Percentiles rank a stretch among this genome's conserved stretches.
Evolutionary conservation across 2,797 vertebrate species (phyloP).

Genomic region (Lepus oiostolus): DNA sequence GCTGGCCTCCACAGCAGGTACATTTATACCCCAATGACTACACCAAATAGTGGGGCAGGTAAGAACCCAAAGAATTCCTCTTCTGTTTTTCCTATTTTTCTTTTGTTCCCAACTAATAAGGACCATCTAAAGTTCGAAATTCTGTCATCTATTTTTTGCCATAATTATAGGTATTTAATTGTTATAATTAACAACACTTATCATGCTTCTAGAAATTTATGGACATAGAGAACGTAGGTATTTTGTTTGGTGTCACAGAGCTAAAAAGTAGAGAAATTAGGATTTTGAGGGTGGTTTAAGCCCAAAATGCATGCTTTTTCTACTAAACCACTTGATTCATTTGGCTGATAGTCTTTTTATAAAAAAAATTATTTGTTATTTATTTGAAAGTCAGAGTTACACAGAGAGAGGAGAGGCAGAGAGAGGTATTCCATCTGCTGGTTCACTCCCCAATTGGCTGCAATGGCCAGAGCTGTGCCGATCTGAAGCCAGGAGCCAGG

Average conservation of each 20-base stretch:
- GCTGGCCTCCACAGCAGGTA: background rate
- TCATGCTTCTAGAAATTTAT: background rate
- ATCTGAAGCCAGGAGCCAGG: too few species aligned
- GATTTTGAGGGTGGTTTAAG: background rate
- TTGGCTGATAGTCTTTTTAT: background rate
- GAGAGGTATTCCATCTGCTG: too few species aligned
- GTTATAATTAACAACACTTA: background rate
- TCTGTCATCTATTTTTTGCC: background rate
- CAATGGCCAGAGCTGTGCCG: too few species aligned
- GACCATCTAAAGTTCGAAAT: background rate
- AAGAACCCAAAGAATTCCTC: background rate
- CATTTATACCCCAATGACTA: background rate
- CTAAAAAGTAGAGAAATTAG: background rate
- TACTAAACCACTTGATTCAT: background rate
- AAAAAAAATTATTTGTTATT: too few species aligned
- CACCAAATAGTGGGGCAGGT: background rate
- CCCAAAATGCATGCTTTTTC: background rate
- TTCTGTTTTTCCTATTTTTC: background rate
- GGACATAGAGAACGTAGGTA: background rate
- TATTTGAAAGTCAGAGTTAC: too few species aligned
- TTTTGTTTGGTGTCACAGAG: background rate
- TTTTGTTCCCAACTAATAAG: background rate
- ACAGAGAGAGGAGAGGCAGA: too few species aligned
- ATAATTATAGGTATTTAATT: background rate
- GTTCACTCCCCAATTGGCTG: too few species aligned